A percentile compares a stretch with the other conserved stretches of the same genome.
Evolutionary conservation across 2,888 invertebrate genomes (phyloP).

Genomic region (Hipparchia sbordonii): DNA sequence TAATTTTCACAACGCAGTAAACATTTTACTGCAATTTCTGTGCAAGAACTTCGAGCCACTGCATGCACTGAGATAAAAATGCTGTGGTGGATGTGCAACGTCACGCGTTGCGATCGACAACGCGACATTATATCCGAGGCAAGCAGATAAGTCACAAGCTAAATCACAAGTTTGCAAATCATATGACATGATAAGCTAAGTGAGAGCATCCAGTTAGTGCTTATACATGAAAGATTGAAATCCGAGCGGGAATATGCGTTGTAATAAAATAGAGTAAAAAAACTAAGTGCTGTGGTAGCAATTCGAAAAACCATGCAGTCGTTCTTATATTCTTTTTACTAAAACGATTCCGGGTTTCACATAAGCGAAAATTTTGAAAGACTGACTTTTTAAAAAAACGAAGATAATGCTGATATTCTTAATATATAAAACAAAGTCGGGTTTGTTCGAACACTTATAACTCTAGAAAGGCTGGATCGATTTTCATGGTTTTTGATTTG

Average conservation of each 20-base stretch:
- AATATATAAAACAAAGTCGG: too few relatives aligned
- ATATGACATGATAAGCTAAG: constrained; percentile 20
- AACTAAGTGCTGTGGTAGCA: constrained; percentile 37
- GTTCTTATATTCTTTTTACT: neutral
- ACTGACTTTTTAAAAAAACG: neutral
- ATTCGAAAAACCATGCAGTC: constrained; percentile 29
- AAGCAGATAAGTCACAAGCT: constrained; percentile 22
- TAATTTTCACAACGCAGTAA: too few relatives aligned
- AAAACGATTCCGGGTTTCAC: neutral
- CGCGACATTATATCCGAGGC: neutral
- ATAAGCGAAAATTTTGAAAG: neutral
- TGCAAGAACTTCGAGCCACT: too few relatives aligned
- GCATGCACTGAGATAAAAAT: too few relatives aligned
- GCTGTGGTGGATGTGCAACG: too few relatives aligned
- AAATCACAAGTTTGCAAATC: constrained; percentile 24
- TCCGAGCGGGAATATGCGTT: constrained; percentile 43
- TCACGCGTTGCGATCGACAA: too few relatives aligned
- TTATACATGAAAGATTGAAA: constrained; percentile 45
- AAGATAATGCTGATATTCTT: too few relatives aligned
- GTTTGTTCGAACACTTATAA: too few relatives aligned
- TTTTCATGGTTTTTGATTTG: too few relatives aligned
- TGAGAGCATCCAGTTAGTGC: constrained; percentile 37
- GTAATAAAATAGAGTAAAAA: constrained; percentile 45
- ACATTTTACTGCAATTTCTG: too few relatives aligned
- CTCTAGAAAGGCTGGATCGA: too few relatives aligned